These are phyloP conservation scores for Metellina segmentata DNA, from an alignment of 2,888 invertebrate species.

Conservation along the genomic window DNA sequence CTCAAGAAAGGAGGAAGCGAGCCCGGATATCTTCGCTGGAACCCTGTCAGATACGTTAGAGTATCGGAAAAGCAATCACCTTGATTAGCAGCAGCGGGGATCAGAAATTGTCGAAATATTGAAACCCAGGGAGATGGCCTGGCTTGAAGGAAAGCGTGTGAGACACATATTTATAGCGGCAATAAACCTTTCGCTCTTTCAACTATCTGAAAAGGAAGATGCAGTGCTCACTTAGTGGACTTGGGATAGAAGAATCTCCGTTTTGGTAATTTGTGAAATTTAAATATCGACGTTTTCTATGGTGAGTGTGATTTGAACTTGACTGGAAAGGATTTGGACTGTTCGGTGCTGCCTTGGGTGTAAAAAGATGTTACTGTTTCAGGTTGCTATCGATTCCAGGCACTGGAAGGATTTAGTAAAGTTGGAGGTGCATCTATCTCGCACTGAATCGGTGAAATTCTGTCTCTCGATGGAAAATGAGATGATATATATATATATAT, in stretches of 20 bases:
- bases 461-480: neutral
- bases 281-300: slow-evolving; percentile 59
- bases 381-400: neutral
- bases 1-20: neutral
- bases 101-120: slow-evolving; percentile 69
- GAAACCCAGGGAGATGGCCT: slow-evolving; percentile 33
- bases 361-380: slow-evolving; percentile 33
- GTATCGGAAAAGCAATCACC: slow-evolving; percentile 68
- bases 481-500: no score
- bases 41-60: slow-evolving; percentile 48
- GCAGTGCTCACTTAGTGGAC: slow-evolving; percentile 17
- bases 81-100: slow-evolving; percentile 57
- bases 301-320: neutral
- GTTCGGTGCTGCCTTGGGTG: neutral
- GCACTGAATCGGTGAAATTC: neutral
- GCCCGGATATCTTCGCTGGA: slow-evolving; percentile 7
- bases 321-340: neutral
- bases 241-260: neutral
- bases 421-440: neutral
- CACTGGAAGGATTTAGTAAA: neutral
- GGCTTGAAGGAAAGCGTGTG: neutral
- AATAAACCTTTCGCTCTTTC: slow-evolving; percentile 17
- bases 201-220: slow-evolving; percentile 26
- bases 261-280: slow-evolving; percentile 66
- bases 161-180: slow-evolving; percentile 61